These are phyloP conservation scores for Streblospio benedicti DNA, from an alignment of 1,140 invertebrate species.

Conservation along the genomic window DNA sequence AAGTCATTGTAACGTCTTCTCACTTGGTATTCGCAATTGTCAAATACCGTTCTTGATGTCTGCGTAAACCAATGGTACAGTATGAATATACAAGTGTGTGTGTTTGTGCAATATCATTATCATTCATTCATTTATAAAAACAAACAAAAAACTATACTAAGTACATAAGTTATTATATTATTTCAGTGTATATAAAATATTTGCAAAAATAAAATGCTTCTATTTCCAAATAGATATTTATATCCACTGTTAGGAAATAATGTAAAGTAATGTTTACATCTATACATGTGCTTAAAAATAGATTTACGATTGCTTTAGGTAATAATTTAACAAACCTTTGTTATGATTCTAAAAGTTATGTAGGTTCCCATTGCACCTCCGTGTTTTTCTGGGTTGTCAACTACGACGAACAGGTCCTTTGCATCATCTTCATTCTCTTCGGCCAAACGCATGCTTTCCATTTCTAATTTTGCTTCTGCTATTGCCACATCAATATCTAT, in stretches of 20 bases:
- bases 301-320: too few relatives aligned
- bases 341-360: conserved; percentile 63
- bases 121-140: conserved; percentile 3
- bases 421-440: conserved; percentile 32
- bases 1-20: conserved; percentile 68
- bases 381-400: conserved; percentile 71
- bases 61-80: conserved; percentile 25
- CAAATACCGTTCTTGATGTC: conserved; percentile 60
- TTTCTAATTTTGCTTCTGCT: too few relatives aligned
- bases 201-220: neutral
- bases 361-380: conserved; percentile 65
- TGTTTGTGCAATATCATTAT: too few relatives aligned
- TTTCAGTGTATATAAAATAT: neutral
- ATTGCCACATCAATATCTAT: too few relatives aligned
- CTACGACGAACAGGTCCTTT: conserved; percentile 58
- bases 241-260: neutral
- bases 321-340: conserved; percentile 55
- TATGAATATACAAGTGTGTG: too few relatives aligned
- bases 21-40: conserved; percentile 60
- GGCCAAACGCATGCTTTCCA: too few relatives aligned
- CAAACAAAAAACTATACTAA: conserved; percentile 9
- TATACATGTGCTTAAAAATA: too few relatives aligned
- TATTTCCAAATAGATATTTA: too few relatives aligned
- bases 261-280: neutral
- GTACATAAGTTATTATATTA: neutral